Percentiles rank a stretch among this genome's conserved stretches.
Evolutionary conservation across 2,797 vertebrate species (phyloP).

Genomic region (Myotis planiceps): DNA sequence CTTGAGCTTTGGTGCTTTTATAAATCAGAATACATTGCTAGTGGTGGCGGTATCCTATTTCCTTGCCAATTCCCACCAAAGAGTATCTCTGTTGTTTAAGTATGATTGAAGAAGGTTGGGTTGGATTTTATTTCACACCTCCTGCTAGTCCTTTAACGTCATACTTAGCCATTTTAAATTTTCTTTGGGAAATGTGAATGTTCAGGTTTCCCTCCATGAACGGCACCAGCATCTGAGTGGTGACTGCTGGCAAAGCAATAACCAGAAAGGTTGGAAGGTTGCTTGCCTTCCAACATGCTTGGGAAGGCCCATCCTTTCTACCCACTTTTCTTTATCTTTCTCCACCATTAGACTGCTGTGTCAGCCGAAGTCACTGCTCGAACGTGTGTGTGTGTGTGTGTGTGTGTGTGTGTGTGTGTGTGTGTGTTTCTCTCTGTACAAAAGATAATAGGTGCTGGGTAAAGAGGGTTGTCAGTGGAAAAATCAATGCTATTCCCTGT

Average conservation of each 20-base stretch:
- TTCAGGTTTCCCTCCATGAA: neutral
- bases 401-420: neutral
- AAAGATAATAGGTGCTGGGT: neutral
- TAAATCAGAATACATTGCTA: neutral
- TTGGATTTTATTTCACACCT: neutral
- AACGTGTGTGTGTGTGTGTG: neutral
- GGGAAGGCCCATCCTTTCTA: neutral
- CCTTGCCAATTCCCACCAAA: neutral
- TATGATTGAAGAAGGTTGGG: neutral
- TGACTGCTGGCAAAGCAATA: neutral
- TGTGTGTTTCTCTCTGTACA: neutral
- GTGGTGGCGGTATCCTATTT: neutral
- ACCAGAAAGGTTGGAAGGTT: too few species aligned
- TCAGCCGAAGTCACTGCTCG: neutral
- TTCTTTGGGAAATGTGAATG: neutral
- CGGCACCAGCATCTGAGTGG: neutral
- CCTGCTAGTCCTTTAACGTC: neutral
- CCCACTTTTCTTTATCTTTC: neutral
- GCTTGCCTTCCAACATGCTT: neutral
- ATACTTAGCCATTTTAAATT: neutral
- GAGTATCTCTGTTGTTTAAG: neutral
- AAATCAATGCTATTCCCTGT: neutral
- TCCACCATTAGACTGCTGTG: neutral
- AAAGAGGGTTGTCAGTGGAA: neutral
- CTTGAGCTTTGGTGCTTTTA: neutral